Percentiles rank a stretch among this genome's conserved stretches.
These are phyloP conservation scores for Priocnemis perturbator DNA, from an alignment of 2,888 invertebrate genomes.

Conservation along the genomic window DNA sequence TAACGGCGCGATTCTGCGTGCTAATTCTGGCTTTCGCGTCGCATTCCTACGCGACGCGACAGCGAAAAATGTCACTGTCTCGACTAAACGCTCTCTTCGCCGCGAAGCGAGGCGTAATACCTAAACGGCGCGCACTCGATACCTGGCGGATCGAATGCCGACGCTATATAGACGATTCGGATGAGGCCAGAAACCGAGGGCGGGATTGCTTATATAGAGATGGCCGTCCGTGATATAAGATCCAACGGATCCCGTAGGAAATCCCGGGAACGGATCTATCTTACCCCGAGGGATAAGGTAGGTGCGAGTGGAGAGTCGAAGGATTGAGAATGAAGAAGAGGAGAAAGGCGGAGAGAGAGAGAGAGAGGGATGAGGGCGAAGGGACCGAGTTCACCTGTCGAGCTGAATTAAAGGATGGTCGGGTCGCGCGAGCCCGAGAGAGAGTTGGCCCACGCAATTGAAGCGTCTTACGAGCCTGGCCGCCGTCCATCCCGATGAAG, in stretches of 20 bases:
- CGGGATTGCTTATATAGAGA: constrained; percentile 72
- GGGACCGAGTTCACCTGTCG: constrained; percentile 76
- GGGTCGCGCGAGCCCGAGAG: constrained; percentile 57
- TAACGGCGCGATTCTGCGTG: constrained; percentile 20
- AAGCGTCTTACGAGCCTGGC: constrained; percentile 55
- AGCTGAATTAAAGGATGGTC: constrained; percentile 79
- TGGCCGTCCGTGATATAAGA: constrained; percentile 75
- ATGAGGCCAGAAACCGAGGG: constrained; percentile 42
- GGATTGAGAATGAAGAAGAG: constrained; percentile 37
- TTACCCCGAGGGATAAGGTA: constrained; percentile 74
- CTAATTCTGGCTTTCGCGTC: constrained; percentile 19
- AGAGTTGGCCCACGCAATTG: constrained; percentile 53
- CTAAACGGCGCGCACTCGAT: constrained; percentile 25
- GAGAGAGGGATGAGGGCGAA: constrained; percentile 62
- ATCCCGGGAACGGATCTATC: constrained; percentile 75
- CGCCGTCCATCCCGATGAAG: constrained; percentile 43
- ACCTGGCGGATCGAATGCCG: constrained; percentile 55
- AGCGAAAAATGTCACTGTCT: too few species aligned
- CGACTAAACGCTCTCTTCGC: too few species aligned
- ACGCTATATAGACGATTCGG: constrained; percentile 48
- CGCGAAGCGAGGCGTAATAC: too few species aligned
- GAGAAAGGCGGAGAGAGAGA: constrained; percentile 51
- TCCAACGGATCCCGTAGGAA: constrained; percentile 74
- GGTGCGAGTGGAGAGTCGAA: constrained; percentile 29
- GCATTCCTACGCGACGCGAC: too few species aligned